Evolutionary conservation across 2,113 vertebrate species (phyloP).

Genomic region (Eulemur rufifrons): DNA sequence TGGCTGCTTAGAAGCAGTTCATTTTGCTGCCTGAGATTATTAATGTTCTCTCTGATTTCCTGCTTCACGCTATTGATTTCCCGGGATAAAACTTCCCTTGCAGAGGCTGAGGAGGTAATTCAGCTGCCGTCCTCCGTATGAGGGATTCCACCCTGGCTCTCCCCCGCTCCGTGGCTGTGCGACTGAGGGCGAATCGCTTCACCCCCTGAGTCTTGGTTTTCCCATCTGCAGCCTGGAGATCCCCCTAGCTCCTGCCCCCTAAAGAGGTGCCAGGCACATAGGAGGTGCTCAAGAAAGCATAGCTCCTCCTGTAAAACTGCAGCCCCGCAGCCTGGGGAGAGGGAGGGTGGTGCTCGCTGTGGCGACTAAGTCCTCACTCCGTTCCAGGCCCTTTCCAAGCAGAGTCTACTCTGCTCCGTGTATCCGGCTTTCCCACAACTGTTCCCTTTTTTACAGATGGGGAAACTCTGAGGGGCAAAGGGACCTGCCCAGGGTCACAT

Average conservation of each 20-base stretch:
- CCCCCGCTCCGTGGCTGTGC: not conserved
- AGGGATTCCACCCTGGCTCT: not conserved
- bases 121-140: rapidly evolving
- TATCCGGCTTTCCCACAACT: not conserved
- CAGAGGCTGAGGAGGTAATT: not conserved
- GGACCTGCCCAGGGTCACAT: not conserved
- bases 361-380: rapidly evolving
- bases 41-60: constrained; percentile 22
- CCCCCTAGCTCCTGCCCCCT: not conserved
- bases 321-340: not conserved
- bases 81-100: not conserved
- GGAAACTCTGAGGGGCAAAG: not conserved
- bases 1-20: not conserved
- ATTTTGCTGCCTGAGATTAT: constrained; percentile 36
- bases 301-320: not conserved
- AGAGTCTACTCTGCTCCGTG: not conserved
- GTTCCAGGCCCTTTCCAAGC: not conserved
- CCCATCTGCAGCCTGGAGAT: not conserved
- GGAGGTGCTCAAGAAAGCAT: not conserved
- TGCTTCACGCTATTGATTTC: not conserved
- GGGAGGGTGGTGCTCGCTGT: rapidly evolving
- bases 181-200: not conserved
- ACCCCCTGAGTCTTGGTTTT: not conserved
- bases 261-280: not conserved
- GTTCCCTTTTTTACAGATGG: not conserved